Percentiles rank a stretch among this genome's conserved stretches.
phyloP scores from a whole-genome alignment of 2,888 invertebrate species.

The Dicycla oo region DNA sequence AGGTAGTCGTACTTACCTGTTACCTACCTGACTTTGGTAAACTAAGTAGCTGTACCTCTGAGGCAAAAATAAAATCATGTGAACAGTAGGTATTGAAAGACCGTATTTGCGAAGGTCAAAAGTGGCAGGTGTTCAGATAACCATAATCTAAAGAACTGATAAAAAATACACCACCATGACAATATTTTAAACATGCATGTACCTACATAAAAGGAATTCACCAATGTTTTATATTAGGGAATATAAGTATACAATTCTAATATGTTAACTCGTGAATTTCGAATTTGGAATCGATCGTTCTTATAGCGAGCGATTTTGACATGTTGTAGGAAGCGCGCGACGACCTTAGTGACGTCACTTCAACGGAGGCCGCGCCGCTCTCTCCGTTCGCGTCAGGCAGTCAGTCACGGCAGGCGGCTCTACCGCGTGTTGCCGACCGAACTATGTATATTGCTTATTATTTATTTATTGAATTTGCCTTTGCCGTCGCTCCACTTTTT shows the following conservation, averaged over 20 bases:
- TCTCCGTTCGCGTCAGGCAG: slow-evolving; percentile 68
- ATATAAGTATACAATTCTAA: background rate
- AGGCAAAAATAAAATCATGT: background rate
- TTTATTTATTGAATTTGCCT: slow-evolving; percentile 76
- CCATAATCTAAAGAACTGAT: slow-evolving; percentile 2
- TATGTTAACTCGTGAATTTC: slow-evolving; percentile 29
- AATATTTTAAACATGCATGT: background rate
- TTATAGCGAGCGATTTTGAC: slow-evolving; percentile 69
- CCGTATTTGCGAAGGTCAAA: background rate
- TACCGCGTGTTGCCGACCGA: slow-evolving; percentile 62
- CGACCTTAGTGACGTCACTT: slow-evolving; percentile 84
- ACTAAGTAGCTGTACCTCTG: no score
- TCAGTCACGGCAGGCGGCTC: slow-evolving; percentile 53
- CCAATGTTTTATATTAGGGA: background rate
- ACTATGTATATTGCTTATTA: slow-evolving; percentile 73
- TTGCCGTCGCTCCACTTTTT: slow-evolving; percentile 69
- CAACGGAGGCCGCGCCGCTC: slow-evolving; percentile 78
- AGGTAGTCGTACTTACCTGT: no score
- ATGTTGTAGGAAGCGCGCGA: slow-evolving; percentile 78
- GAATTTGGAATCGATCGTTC: slow-evolving; percentile 55
- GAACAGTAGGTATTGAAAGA: background rate
- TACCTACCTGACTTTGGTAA: background rate
- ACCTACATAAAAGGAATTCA: background rate
- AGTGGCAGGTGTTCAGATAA: slow-evolving; percentile 22
- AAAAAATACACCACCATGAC: background rate